Evolutionary conservation across 2,797 vertebrate species (phyloP).

Genomic region (Carduelis carduelis): DNA sequence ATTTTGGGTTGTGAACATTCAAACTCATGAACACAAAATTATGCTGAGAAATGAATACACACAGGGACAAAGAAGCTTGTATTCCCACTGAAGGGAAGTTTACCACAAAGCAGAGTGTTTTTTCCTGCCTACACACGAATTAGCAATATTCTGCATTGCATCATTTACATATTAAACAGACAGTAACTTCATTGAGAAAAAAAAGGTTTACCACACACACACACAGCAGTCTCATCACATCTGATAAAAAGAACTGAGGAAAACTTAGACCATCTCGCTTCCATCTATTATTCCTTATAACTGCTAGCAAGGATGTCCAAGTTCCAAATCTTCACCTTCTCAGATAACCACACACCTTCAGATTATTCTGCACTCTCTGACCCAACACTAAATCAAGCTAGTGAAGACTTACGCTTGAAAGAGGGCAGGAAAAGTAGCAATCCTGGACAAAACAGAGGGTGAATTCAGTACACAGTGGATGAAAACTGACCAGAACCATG

Average conservation of each 20-base stretch:
- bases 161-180: constrained; percentile 43
- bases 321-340: background rate
- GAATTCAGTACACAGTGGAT: background rate
- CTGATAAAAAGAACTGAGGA: background rate
- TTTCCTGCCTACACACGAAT: background rate
- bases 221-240: background rate
- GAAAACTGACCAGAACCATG: background rate
- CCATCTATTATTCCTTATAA: background rate
- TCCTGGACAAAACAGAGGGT: background rate
- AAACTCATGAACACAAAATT: background rate
- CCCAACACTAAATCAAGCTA: background rate
- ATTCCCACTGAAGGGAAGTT: background rate
- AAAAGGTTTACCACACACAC: constrained; percentile 17
- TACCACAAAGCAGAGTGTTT: background rate
- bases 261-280: background rate
- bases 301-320: background rate
- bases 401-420: background rate
- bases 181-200: constrained; percentile 11
- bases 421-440: background rate
- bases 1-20: background rate
- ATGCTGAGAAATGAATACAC: background rate
- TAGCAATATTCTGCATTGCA: background rate
- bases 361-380: background rate
- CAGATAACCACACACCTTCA: background rate
- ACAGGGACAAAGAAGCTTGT: background rate